These are phyloP conservation scores for Plagiodera versicolora DNA, from an alignment of 2,888 invertebrate genomes.

Conservation along the genomic window DNA sequence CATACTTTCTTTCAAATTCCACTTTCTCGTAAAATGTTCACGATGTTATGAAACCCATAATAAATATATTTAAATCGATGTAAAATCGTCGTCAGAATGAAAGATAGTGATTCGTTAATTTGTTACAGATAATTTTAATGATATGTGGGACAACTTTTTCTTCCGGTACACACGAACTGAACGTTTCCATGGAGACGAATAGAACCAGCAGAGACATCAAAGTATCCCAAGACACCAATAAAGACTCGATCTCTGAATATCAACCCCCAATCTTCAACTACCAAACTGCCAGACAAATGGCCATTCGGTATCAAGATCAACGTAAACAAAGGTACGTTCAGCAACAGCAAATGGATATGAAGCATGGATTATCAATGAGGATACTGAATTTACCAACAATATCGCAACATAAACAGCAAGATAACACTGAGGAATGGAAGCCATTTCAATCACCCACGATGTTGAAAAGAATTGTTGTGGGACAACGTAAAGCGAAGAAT, in stretches of 20 bases:
- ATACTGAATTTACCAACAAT: not conserved
- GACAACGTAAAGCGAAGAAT: not conserved
- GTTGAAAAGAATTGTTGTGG: not conserved
- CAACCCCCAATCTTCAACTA: slow-evolving; percentile 42
- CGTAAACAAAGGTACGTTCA: slow-evolving; percentile 44
- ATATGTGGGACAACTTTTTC: slow-evolving; percentile 7
- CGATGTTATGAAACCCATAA: too few species aligned
- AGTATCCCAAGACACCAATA: not conserved
- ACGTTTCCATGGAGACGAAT: slow-evolving; percentile 36
- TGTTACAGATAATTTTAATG: slow-evolving; percentile 8
- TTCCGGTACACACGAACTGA: slow-evolving; percentile 27
- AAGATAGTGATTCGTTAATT: not conserved
- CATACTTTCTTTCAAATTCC: too few species aligned
- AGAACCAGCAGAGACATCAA: not conserved
- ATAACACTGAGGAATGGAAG: slow-evolving; percentile 16
- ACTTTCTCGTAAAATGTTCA: too few species aligned
- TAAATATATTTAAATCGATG: too few species aligned
- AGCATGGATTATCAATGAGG: slow-evolving; percentile 5
- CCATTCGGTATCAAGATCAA: slow-evolving; percentile 42
- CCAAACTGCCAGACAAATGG: slow-evolving; percentile 22
- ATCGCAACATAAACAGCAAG: not conserved
- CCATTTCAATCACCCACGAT: slow-evolving; percentile 7
- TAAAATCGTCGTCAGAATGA: not conserved
- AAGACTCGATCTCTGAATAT: not conserved
- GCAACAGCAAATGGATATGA: slow-evolving; percentile 45